Conservation (phyloP, 2,888 invertebrate species). For the Temnothorax ravouxi region DNA sequence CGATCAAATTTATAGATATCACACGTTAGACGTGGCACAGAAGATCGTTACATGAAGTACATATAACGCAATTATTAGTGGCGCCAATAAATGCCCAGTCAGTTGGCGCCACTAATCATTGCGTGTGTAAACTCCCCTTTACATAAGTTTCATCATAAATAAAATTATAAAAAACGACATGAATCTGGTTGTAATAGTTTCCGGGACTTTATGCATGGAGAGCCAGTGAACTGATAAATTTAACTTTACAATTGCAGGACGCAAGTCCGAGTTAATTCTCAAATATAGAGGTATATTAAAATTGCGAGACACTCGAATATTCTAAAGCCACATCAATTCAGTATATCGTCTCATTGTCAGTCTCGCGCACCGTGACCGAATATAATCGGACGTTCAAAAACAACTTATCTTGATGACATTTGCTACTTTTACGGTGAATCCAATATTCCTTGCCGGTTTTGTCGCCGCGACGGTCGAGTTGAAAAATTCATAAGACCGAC, state of each 20-base stretch:
- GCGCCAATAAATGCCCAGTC: too few species aligned
- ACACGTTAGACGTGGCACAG: background rate
- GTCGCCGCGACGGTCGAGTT: conserved; percentile 64
- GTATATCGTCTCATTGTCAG: background rate
- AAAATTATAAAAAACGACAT: background rate
- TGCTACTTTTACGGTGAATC: conserved; percentile 19
- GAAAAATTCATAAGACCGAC: conserved; percentile 71
- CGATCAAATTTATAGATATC: background rate
- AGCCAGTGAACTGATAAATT: background rate
- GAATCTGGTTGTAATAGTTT: background rate
- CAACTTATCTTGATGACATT: conserved; percentile 42
- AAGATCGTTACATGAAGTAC: background rate
- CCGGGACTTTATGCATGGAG: background rate
- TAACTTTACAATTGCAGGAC: conserved; percentile 1
- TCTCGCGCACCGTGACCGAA: background rate
- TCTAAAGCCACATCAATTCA: background rate
- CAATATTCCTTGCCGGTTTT: conserved; percentile 51
- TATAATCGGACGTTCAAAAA: background rate
- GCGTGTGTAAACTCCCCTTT: too few species aligned
- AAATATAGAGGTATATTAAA: background rate
- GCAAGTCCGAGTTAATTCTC: background rate
- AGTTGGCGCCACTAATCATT: too few species aligned
- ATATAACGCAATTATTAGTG: background rate
- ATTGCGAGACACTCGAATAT: background rate
- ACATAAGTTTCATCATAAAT: background rate